Percentiles rank a stretch among this genome's conserved stretches.
phyloP scores from a whole-genome alignment of 64 coral and sea anemone species.

The Acropora tenuis region DNA sequence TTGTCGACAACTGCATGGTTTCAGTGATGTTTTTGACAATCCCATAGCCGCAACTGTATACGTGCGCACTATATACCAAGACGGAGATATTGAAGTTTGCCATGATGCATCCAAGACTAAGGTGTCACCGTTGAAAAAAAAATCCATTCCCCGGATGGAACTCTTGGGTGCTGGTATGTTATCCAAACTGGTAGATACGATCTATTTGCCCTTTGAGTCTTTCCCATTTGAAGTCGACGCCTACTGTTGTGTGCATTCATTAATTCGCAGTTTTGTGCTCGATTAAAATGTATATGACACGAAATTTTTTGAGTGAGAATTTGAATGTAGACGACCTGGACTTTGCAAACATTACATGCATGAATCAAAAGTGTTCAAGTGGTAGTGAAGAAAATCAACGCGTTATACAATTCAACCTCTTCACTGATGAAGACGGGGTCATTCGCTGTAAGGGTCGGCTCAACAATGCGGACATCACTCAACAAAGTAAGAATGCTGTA shows the following conservation, averaged over 20 bases:
- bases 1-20: background rate
- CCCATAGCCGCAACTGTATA: conserved; percentile 31
- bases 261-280: conserved; percentile 21
- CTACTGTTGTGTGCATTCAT: conserved; percentile 16
- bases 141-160: conserved; percentile 19
- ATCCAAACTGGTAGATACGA: background rate
- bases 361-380: background rate
- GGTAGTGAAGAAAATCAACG: background rate
- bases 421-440: background rate
- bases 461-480: conserved; percentile 9
- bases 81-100: background rate
- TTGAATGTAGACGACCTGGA: background rate
- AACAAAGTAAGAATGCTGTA: conserved; percentile 42
- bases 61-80: background rate
- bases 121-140: conserved; percentile 1
- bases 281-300: background rate
- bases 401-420: conserved; percentile 30
- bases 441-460: conserved; percentile 44
- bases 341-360: background rate
- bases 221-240: background rate
- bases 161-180: background rate
- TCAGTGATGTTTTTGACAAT: conserved; percentile 34
- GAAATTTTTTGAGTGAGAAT: conserved; percentile 3
- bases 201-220: background rate
- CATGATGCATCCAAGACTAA: background rate